A percentile compares a stretch with the other conserved stretches of the same genome.
Conservation (phyloP, 1,140 invertebrate genomes). For the Nymphalis io region DNA sequence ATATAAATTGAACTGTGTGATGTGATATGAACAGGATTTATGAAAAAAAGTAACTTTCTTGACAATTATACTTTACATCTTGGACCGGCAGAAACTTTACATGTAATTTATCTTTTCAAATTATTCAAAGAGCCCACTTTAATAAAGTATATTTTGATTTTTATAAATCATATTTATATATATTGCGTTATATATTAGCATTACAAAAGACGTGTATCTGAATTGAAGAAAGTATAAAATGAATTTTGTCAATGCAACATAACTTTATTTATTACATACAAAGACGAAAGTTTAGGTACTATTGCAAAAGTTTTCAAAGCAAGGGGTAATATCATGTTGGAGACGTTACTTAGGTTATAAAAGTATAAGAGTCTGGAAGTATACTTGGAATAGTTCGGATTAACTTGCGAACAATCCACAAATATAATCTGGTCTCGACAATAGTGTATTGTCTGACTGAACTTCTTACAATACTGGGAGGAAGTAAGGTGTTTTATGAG, state of each 20-base stretch:
- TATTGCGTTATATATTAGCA: no score
- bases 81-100: no score
- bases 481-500: neutral
- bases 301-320: slow-evolving; percentile 52
- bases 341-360: slow-evolving; percentile 55
- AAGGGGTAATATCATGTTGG: slow-evolving; percentile 46
- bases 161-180: no score
- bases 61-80: no score
- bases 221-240: neutral
- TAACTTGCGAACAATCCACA: slow-evolving; percentile 53
- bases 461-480: neutral
- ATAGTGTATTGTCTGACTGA: neutral
- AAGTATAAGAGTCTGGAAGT: slow-evolving; percentile 54
- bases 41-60: no score
- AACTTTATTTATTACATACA: neutral
- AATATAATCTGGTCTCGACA: slow-evolving; percentile 41
- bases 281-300: slow-evolving; percentile 1
- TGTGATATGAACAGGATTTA: no score
- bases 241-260: neutral
- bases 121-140: no score
- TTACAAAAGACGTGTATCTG: no score
- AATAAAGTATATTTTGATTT: no score
- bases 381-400: slow-evolving; percentile 50
- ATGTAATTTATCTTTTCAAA: no score
- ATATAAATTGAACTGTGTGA: no score